Evolutionary conservation across 1,140 invertebrate genomes (phyloP), one percentile per base, ranked within the genome.

Genomic region (Formica selysi): DNA sequence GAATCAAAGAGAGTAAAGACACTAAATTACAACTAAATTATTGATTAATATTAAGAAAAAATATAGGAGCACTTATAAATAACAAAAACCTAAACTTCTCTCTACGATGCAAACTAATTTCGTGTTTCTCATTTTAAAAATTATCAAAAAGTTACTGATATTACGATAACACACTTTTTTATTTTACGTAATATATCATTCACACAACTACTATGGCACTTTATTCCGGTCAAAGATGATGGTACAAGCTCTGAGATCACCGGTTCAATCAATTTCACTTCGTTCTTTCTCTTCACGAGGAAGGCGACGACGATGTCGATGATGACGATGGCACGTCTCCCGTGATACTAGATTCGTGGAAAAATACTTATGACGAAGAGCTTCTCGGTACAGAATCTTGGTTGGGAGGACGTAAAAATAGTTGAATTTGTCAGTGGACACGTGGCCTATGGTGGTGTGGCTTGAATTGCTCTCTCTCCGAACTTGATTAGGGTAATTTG

Each of bases 241-340:
- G 89, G 11, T 41, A 13, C 88, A 81, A 83, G 87, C 67, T 84
- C 54, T 22, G 62, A 54, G 59, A 61, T 59, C 68, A 54, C 38
- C n/a, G 57, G 88, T 86, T 91, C 91, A 87, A 91, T 91, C 90
- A 91, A 91, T 92, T 91, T 91, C 87, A 85, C 85, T 89, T 83
- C 85, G 86, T 91, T 80, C 76, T 87, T 89, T 32, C 64, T 36
- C 79, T 80, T 87, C 88, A 80, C 88, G 70, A 81, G 80, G 65
- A 73, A 67, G 59, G 41, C 73, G 36, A 54, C 62, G 68, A 62
- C 41, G 68, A 65, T 26, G 11, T 26, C 74, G 80, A 85, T 73
- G 65, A 70, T 29, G 71, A 65, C 51, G 83, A 85, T 67, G 44
- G 7, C 13, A 51, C 44, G 73, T 76, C 61, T 64, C 59, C 44